A percentile compares a stretch with the other conserved stretches of the same genome.
Conservation (phyloP, 2,888 invertebrate species). For the Hyposoter didymator region DNA sequence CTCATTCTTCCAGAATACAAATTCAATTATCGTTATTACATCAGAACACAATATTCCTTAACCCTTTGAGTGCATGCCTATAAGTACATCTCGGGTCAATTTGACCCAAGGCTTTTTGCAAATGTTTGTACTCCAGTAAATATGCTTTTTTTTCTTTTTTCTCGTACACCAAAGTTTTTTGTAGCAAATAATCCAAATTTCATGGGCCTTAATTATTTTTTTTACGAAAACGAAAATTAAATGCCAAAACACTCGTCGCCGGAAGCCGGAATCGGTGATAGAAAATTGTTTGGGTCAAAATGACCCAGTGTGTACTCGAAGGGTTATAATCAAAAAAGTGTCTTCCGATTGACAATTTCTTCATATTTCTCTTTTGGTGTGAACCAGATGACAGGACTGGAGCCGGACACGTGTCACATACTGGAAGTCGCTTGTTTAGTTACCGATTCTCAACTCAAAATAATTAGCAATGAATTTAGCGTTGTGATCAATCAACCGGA, state of each 20-base stretch:
- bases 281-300: too few species aligned
- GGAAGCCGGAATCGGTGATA: too few species aligned
- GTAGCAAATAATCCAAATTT: too few species aligned
- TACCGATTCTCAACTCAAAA: conserved; percentile 92
- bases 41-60: background rate
- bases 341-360: background rate
- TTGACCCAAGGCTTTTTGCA: too few species aligned
- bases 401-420: conserved; percentile 91
- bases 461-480: conserved; percentile 91
- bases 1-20: background rate
- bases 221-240: too few species aligned
- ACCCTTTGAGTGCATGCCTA: background rate
- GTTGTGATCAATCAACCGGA: conserved; percentile 92
- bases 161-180: too few species aligned
- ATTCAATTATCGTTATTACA: background rate
- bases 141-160: background rate
- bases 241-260: too few species aligned
- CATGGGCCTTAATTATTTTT: too few species aligned
- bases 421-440: conserved; percentile 96
- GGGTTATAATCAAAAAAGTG: background rate
- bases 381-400: conserved; percentile 94
- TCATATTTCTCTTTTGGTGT: background rate
- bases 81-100: background rate
- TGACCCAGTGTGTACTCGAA: too few species aligned
- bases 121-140: too few species aligned